Evolutionary conservation across 37 sponge, comb jelly and placozoan genomes (phyloP).

Genomic region (Halichondria panicea): DNA sequence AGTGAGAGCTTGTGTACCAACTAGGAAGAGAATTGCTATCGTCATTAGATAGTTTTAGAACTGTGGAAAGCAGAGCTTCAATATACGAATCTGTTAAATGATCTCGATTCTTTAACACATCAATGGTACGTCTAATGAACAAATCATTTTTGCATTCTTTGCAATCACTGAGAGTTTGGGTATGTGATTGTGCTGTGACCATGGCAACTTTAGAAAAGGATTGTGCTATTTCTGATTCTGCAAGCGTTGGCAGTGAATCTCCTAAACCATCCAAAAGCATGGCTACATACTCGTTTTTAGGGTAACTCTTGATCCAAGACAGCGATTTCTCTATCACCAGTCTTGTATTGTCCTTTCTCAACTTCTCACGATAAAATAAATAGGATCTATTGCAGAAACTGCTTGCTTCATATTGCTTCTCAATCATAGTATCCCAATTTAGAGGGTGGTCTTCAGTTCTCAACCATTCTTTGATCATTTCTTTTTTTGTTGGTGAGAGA

Average conservation of each 20-base stretch:
- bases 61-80: too few relatives aligned
- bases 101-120: too few relatives aligned
- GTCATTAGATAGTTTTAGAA: too few relatives aligned
- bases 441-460: slow-evolving; percentile 1
- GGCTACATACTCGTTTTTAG: too few relatives aligned
- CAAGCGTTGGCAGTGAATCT: not conserved
- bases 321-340: not conserved
- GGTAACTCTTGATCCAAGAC: not conserved
- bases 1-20: too few relatives aligned
- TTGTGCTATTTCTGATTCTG: not conserved
- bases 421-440: not conserved
- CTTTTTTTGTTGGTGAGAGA: slow-evolving; percentile 17
- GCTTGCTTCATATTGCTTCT: not conserved
- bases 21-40: too few relatives aligned
- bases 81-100: too few relatives aligned
- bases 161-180: not conserved
- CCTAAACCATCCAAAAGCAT: not conserved
- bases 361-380: not conserved
- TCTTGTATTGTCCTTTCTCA: not conserved
- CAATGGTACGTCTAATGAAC: too few relatives aligned
- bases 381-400: not conserved
- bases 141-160: not conserved
- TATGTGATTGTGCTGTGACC: not conserved
- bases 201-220: not conserved
- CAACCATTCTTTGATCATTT: slow-evolving; percentile 51